phyloP scores from a whole-genome alignment of 2,113 vertebrate genomes.

The Menidia beryllina region DNA sequence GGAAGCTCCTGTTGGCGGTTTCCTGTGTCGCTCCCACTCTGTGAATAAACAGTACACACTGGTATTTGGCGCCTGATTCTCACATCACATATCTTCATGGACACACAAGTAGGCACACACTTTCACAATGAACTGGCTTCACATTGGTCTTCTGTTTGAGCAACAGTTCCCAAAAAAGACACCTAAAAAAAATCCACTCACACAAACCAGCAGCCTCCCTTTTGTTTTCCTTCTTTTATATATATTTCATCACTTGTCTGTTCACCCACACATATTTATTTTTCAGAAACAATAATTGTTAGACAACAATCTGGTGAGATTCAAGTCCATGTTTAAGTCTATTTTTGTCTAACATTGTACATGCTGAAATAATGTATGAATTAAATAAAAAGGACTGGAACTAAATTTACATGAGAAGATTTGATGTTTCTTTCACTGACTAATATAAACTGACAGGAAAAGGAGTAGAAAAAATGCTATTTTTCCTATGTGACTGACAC shows the following conservation, averaged over 20 bases:
- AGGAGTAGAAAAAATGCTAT: no score
- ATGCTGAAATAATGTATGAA: not conserved
- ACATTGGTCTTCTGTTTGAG: slow-evolving; percentile 23
- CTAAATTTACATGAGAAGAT: not conserved
- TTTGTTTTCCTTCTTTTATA: slow-evolving; percentile 61
- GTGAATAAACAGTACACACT: slow-evolving; percentile 65
- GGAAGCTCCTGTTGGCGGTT: slow-evolving; percentile 74
- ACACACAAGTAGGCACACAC: slow-evolving; percentile 22
- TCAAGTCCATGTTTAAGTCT: not conserved
- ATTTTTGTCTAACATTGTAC: not conserved
- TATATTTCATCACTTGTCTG: slow-evolving; percentile 14
- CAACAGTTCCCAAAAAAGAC: slow-evolving; percentile 35
- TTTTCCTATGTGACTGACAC: no score
- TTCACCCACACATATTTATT: slow-evolving; percentile 30
- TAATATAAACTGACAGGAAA: no score
- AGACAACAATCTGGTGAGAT: not conserved
- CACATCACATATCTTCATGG: not conserved
- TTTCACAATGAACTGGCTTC: slow-evolving; percentile 16
- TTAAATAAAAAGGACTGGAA: not conserved
- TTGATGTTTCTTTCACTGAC: not conserved
- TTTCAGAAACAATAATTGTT: slow-evolving; percentile 46
- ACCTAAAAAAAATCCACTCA: not conserved
- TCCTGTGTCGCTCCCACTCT: slow-evolving; percentile 73
- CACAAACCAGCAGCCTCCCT: slow-evolving; percentile 43
- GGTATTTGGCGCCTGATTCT: slow-evolving; percentile 11